A percentile compares a stretch with the other conserved stretches of the same genome.
Evolutionary conservation across 2,888 invertebrate species (phyloP).

Genomic region (Cabera pusaria): DNA sequence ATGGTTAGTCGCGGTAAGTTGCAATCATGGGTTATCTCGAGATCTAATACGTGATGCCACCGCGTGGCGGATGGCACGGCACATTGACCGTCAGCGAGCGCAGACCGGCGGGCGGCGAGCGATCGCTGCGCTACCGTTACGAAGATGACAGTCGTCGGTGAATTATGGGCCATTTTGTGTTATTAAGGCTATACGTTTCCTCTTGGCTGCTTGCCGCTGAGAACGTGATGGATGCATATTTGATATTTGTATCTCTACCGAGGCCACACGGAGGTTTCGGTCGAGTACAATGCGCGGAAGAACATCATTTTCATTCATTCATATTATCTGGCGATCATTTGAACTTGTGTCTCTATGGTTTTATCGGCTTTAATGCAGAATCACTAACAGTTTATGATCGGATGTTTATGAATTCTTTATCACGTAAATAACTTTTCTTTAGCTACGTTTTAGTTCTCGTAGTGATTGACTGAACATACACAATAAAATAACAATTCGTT

Average conservation of each 20-base stretch:
- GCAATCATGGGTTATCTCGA: slow-evolving; percentile 1
- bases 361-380: too few species aligned
- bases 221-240: slow-evolving; percentile 5
- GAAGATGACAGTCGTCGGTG: slow-evolving; percentile 10
- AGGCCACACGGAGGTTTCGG: not conserved
- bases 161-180: slow-evolving; percentile 23
- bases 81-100: slow-evolving; percentile 2
- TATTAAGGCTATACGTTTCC: slow-evolving; percentile 17
- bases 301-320: not conserved
- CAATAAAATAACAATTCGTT: too few species aligned
- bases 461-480: too few species aligned
- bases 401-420: too few species aligned
- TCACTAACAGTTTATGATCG: too few species aligned
- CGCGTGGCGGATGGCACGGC: not conserved
- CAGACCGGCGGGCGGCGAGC: slow-evolving; percentile 24
- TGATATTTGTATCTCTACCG: too few species aligned
- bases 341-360: too few species aligned
- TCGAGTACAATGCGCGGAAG: slow-evolving; percentile 15
- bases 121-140: slow-evolving; percentile 29
- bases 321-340: not conserved
- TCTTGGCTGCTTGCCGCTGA: slow-evolving; percentile 2
- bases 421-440: too few species aligned
- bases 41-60: slow-evolving; percentile 1
- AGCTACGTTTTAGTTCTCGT: too few species aligned
- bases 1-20: slow-evolving; percentile 3